These are phyloP conservation scores for Clupea harengus DNA, from an alignment of 2,113 vertebrate species.

Conservation along the genomic window DNA sequence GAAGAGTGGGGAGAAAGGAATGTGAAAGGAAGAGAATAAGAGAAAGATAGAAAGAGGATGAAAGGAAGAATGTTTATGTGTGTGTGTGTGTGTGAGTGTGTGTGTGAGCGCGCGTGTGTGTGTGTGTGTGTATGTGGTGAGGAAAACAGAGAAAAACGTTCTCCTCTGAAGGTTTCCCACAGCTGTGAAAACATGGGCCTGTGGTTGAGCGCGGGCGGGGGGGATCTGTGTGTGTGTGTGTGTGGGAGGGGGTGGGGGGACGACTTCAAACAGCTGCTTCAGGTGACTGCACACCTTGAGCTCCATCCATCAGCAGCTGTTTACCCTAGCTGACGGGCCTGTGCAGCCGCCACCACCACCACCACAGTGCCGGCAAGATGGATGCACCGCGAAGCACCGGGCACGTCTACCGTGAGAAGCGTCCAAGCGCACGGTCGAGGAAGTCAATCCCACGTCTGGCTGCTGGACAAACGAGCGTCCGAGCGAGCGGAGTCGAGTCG, in stretches of 20 bases:
- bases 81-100: conserved; percentile 5
- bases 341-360: conserved; percentile 69
- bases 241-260: background rate
- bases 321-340: conserved; percentile 85
- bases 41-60: conserved; percentile 7
- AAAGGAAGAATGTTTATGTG: background rate
- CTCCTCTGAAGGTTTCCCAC: conserved; percentile 77
- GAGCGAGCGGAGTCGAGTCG: background rate
- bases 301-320: conserved; percentile 89
- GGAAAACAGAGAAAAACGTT: background rate
- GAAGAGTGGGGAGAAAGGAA: background rate
- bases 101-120: background rate
- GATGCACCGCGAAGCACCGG: conserved; percentile 67
- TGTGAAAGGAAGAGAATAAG: background rate
- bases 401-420: conserved; percentile 78
- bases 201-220: conserved; percentile 75
- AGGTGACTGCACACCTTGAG: conserved; percentile 96
- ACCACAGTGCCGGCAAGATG: background rate
- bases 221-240: conserved; percentile 23
- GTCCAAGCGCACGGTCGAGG: conserved; percentile 56
- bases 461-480: conserved; percentile 14
- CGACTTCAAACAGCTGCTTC: conserved; percentile 84
- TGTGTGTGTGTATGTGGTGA: background rate
- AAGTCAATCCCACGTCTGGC: conserved; percentile 50
- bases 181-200: conserved; percentile 90